Evolutionary conservation across 2,888 invertebrate genomes (phyloP).

Genomic region (Linyphia triangularis): DNA sequence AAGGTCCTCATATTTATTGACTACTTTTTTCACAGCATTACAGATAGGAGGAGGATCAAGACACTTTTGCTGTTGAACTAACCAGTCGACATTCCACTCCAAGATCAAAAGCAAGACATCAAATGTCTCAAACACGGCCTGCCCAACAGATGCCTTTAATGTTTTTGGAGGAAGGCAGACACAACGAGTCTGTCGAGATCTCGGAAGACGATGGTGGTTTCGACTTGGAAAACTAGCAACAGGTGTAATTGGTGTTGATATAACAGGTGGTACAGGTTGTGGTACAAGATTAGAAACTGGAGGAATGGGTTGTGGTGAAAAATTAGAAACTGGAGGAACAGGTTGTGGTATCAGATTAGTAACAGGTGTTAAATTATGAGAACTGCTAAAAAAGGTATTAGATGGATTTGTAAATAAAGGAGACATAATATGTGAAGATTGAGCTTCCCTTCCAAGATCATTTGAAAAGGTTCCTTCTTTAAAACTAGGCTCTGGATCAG

Average conservation of each 20-base stretch:
- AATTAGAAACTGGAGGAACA: not conserved
- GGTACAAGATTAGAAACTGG: not conserved
- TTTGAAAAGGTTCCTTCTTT: not conserved
- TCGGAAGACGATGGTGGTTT: slow-evolving; percentile 10
- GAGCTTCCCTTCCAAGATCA: not conserved
- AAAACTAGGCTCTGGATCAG: not conserved
- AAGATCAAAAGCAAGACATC: slow-evolving; percentile 67
- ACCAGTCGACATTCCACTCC: slow-evolving; percentile 76
- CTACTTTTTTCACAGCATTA: slow-evolving; percentile 31
- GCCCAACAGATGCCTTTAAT: slow-evolving; percentile 47
- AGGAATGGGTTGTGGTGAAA: not conserved
- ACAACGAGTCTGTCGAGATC: slow-evolving; percentile 10
- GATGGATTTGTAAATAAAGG: not conserved
- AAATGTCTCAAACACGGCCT: slow-evolving; percentile 36
- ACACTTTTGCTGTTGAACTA: slow-evolving; percentile 68
- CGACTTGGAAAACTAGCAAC: not conserved
- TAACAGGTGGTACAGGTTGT: not conserved
- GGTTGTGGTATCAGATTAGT: not conserved
- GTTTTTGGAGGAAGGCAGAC: slow-evolving; percentile 44
- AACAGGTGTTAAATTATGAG: not conserved
- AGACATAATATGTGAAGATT: not conserved
- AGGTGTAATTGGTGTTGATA: not conserved
- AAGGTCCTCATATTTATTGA: slow-evolving; percentile 21
- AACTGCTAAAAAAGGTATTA: not conserved
- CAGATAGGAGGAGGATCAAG: slow-evolving; percentile 61